These are phyloP conservation scores for Helicoverpa zea DNA, from an alignment of 1,140 invertebrate species.

Conservation along the genomic window DNA sequence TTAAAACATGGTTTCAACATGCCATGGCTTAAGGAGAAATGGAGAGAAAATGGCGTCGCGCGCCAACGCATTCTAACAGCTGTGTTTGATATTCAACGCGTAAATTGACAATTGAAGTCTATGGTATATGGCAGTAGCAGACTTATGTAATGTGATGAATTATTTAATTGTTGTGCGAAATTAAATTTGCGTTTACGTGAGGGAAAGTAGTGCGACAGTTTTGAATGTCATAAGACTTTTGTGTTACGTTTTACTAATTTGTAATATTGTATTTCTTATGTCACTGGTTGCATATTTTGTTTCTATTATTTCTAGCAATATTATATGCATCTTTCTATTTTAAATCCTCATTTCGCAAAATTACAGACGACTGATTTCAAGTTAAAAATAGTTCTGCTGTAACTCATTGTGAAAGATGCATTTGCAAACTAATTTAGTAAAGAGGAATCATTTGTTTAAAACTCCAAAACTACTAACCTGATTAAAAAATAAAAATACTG, in stretches of 20 bases:
- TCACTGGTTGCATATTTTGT: too few species aligned
- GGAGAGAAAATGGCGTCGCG: conserved; percentile 14
- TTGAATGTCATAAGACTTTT: not conserved
- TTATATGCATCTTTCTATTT: too few species aligned
- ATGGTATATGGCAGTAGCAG: not conserved
- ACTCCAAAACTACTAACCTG: too few species aligned
- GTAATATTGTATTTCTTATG: not conserved
- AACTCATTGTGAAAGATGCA: too few species aligned
- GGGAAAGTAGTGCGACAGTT: conserved; percentile 15
- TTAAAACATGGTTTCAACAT: conserved; percentile 27
- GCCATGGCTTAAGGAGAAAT: conserved; percentile 15
- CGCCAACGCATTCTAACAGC: conserved; percentile 5
- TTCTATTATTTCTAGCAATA: too few species aligned
- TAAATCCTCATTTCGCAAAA: too few species aligned
- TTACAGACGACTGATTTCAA: too few species aligned
- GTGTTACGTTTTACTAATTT: not conserved
- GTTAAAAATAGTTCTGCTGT: too few species aligned
- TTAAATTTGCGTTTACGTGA: conserved; percentile 16
- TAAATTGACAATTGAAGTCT: conserved; percentile 11
- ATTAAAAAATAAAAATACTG: too few species aligned
- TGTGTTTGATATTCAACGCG: not conserved
- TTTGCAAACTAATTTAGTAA: too few species aligned
- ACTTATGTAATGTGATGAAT: conserved; percentile 6
- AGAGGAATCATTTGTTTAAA: too few species aligned
- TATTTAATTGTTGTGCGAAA: conserved; percentile 21